phyloP scores from a whole-genome alignment of 2,113 vertebrate genomes.

The Dipodomys merriami region DNA sequence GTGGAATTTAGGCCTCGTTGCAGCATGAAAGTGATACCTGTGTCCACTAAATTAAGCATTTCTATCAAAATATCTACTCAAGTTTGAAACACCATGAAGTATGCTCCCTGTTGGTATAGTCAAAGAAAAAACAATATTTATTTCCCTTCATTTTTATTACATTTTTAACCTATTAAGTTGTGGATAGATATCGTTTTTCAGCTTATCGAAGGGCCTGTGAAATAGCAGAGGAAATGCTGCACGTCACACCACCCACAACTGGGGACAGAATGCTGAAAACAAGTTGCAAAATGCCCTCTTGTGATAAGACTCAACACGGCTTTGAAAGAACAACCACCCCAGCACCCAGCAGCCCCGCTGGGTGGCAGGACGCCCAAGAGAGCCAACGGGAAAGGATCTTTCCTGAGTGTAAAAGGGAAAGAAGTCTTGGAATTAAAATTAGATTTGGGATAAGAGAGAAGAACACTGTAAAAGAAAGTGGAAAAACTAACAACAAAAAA shows the following conservation, averaged over 20 bases:
- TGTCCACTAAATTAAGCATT: constrained; percentile 76
- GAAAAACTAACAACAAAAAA: not conserved
- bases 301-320: constrained; percentile 20
- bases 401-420: not conserved
- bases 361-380: not conserved
- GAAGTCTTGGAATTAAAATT: not conserved
- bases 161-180: constrained; percentile 82
- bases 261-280: constrained; percentile 70
- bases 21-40: constrained; percentile 66
- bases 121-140: constrained; percentile 80
- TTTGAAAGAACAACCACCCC: not conserved
- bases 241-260: not conserved
- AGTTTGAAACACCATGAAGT: constrained; percentile 76
- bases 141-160: constrained; percentile 85
- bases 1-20: constrained; percentile 45
- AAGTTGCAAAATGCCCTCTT: constrained; percentile 74
- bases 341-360: constrained; percentile 40
- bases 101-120: constrained; percentile 77
- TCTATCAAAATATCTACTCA: constrained; percentile 76
- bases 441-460: not conserved
- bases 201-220: constrained; percentile 80
- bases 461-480: not conserved
- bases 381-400: not conserved
- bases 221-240: constrained; percentile 58
- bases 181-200: constrained; percentile 79